Evolutionary conservation across 2,113 vertebrate species (phyloP), one percentile per base, ranked within the genome.

Genomic region (Forbesichthys agassizii): DNA sequence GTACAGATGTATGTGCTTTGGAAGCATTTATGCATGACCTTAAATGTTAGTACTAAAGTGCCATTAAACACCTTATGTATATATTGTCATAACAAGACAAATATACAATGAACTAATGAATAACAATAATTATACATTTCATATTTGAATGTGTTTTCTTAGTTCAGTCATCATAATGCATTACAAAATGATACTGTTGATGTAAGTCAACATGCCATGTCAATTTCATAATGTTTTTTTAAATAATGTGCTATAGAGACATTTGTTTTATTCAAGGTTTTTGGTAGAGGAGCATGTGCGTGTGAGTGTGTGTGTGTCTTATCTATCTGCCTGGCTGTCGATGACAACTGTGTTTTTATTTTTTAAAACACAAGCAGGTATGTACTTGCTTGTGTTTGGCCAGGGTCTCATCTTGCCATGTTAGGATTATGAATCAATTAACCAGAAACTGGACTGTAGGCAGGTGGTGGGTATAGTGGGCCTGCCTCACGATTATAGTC

Each of bases 361-460:
- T 3, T 27, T 27, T 27, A 2, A 27, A 27, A 27, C 27, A 27
- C 27, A 27, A 27, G 60, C 51, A 56, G 36, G 56, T 60, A 27
- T 59, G 62, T 18, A 5, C 18, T 6, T 6, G 11, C 18, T 60
- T 61, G 73, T 73, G 82, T 33, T 71, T 48, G 56, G 73, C 14
- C 49, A 61, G 78, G 80, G 48, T 12, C 71, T 67, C 67, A 61
- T 49, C 78, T 58, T 49, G 80, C 54, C 51, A 68, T 59, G 14
- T 69, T 72, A 69, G 86, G 89, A 91, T 91, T 91, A 92, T 83
- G 80, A 89, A 91, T 91, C 86, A 80, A 90, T 91, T 90, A 88
- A 87, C 76, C 83, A 78, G 73, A 85, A 89, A 88, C 82, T 75
- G 81, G 33, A 60, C 14, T 66, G 64, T 58, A 53, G 65, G 48